Evolutionary conservation across 1,140 invertebrate genomes (phyloP).

Genomic region (Lamellibrachia luymesi): DNA sequence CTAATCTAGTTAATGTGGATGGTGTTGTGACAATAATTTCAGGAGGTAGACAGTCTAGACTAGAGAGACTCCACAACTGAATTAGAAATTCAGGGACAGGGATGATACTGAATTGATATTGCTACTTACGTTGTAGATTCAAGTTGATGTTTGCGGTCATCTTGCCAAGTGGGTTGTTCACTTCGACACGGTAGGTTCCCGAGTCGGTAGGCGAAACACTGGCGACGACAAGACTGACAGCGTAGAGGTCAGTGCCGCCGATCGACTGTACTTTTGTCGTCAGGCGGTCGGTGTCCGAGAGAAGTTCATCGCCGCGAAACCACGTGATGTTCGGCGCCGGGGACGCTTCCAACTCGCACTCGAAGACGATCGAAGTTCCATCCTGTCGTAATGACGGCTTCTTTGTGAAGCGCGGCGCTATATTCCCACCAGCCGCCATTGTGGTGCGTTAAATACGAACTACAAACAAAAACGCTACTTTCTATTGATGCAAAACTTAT

Average conservation of each 20-base stretch:
- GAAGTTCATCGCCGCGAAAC: conserved; percentile 47
- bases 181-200: conserved; percentile 95
- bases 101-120: neutral
- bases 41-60: too few relatives aligned
- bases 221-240: conserved; percentile 64
- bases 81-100: too few relatives aligned
- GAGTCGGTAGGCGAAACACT: conserved; percentile 94
- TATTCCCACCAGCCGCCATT: neutral
- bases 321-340: conserved; percentile 52
- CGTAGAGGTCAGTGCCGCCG: neutral
- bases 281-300: conserved; percentile 10
- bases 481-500: neutral
- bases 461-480: neutral
- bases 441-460: neutral
- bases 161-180: conserved; percentile 96
- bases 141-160: conserved; percentile 97
- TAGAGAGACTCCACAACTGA: too few relatives aligned
- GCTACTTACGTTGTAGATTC: conserved; percentile 76
- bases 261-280: neutral
- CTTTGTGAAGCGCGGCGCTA: conserved; percentile 70
- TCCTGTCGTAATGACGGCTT: conserved; percentile 93
- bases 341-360: conserved; percentile 51
- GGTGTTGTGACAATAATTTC: neutral
- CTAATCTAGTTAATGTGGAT: neutral
- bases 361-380: conserved; percentile 54